These are phyloP conservation scores for Pimpla rufipes DNA, from an alignment of 2,888 invertebrate species.

Conservation along the genomic window DNA sequence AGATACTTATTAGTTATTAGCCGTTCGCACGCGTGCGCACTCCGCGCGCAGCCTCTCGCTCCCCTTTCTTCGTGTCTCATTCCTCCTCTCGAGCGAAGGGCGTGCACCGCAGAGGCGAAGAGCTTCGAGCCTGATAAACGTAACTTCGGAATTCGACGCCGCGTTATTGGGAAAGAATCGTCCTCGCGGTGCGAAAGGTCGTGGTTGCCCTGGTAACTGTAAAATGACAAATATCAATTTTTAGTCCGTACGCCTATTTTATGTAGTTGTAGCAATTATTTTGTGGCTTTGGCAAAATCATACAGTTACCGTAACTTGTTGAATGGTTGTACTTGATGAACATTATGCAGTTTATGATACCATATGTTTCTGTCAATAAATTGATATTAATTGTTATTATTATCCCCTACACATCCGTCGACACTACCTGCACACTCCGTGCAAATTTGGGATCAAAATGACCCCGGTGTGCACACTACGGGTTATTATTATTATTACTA, in stretches of 20 bases:
- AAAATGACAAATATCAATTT: no score
- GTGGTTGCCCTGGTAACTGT: no score
- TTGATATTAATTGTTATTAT: neutral
- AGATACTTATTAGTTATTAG: constrained; percentile 77
- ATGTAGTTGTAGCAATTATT: no score
- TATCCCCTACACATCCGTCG: no score
- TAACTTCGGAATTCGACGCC: constrained; percentile 17
- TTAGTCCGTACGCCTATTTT: neutral
- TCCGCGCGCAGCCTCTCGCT: constrained; percentile 22
- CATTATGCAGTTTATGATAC: neutral
- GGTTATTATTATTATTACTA: constrained; percentile 1
- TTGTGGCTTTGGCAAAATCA: no score
- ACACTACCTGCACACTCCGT: no score
- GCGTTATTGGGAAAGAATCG: constrained; percentile 9
- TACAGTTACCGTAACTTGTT: no score
- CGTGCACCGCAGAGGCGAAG: constrained; percentile 25
- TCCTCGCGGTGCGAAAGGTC: neutral
- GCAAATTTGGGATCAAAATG: no score
- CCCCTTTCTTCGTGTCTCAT: neutral
- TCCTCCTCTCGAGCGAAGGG: neutral
- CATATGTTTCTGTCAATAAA: neutral
- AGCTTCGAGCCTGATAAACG: constrained; percentile 31
- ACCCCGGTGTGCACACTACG: no score
- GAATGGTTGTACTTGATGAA: no score
- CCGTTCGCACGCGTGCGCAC: constrained; percentile 50